Evolutionary conservation across 2,113 vertebrate genomes (phyloP).

Genomic region (Uria lomvia): DNA sequence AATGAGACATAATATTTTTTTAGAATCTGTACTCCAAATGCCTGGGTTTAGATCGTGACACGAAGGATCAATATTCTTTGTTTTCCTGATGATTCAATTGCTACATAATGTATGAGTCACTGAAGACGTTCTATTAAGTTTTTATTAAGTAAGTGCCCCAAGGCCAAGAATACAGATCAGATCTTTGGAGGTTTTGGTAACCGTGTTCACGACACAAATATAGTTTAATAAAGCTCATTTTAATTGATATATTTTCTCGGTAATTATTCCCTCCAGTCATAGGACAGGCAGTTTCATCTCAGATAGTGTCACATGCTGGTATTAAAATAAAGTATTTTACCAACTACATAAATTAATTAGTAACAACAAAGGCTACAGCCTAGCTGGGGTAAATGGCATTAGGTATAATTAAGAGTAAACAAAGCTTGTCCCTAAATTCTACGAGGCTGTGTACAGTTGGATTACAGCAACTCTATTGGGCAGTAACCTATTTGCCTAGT

Average conservation of each 20-base stretch:
- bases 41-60: neutral
- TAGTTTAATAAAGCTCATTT: slow-evolving; percentile 35
- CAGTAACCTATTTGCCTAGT: slow-evolving; percentile 63
- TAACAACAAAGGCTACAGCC: neutral
- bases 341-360: slow-evolving; percentile 64
- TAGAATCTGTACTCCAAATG: neutral
- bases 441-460: slow-evolving; percentile 29
- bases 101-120: slow-evolving; percentile 33
- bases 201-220: neutral
- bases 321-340: slow-evolving; percentile 51
- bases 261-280: slow-evolving; percentile 38
- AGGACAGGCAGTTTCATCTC: slow-evolving; percentile 20
- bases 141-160: slow-evolving; percentile 4
- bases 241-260: slow-evolving; percentile 34
- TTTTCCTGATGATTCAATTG: slow-evolving; percentile 35
- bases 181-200: neutral
- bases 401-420: slow-evolving; percentile 64
- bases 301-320: slow-evolving; percentile 1
- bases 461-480: slow-evolving; percentile 58
- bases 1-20: neutral
- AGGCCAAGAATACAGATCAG: neutral
- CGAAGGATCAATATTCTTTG: slow-evolving; percentile 16
- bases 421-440: slow-evolving; percentile 64
- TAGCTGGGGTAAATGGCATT: slow-evolving; percentile 31
- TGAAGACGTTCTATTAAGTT: slow-evolving; percentile 12